Evolutionary conservation across 35 echinoderm and acorn worm genomes (phyloP).

Genomic region (Heliocidaris erythrogramma): DNA sequence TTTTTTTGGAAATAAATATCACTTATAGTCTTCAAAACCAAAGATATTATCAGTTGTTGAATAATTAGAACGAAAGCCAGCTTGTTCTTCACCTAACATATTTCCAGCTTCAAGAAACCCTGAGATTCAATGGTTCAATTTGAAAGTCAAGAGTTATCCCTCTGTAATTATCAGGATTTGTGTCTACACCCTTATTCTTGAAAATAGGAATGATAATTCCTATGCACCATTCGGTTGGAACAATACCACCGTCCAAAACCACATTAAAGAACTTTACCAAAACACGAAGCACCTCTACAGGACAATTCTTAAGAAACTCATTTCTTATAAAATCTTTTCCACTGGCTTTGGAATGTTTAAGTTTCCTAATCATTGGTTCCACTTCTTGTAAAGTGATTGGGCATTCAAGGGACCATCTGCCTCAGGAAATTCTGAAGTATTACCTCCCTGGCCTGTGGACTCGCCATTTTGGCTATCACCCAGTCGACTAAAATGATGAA

Average conservation of each 20-base stretch:
- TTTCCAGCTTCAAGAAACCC: no score
- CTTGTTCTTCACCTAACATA: no score
- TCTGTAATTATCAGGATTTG: no score
- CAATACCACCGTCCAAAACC: background rate
- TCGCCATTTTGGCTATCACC: background rate
- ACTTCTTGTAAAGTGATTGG: background rate
- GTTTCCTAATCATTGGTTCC: slow-evolving; percentile 15
- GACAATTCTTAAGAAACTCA: slow-evolving; percentile 13
- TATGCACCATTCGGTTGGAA: slow-evolving; percentile 6
- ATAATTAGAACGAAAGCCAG: background rate
- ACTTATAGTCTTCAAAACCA: no score
- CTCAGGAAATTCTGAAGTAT: slow-evolving; percentile 17
- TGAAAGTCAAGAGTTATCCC: no score
- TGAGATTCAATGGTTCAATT: no score
- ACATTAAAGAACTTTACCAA: slow-evolving; percentile 31
- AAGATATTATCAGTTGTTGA: no score
- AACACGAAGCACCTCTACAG: background rate
- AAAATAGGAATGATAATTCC: no score
- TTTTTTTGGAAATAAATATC: no score
- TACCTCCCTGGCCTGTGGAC: background rate
- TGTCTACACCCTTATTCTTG: slow-evolving; percentile 6
- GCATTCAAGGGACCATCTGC: background rate
- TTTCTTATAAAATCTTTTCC: slow-evolving; percentile 19
- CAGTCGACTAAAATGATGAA: background rate
- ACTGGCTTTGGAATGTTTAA: slow-evolving; percentile 13